These are phyloP conservation scores for Leuciscus waleckii DNA, from an alignment of 2,797 vertebrate species.

Conservation along the genomic window DNA sequence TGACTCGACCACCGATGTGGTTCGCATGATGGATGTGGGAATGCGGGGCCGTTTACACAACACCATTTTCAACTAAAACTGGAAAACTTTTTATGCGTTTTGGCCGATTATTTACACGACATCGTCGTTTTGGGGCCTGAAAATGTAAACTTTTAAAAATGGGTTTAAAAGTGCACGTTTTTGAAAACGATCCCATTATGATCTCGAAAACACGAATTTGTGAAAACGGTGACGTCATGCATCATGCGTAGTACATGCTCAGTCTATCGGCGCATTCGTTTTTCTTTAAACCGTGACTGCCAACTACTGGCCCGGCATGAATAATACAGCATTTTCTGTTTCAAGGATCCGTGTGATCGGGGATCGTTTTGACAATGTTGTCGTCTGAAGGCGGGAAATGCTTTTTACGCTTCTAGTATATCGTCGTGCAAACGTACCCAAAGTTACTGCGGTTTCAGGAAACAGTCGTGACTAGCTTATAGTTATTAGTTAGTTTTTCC, in stretches of 20 bases:
- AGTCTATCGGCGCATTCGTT: too few relatives aligned
- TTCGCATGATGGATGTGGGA: too few relatives aligned
- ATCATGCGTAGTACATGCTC: too few relatives aligned
- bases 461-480: not conserved
- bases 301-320: too few relatives aligned
- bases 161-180: too few relatives aligned
- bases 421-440: not conserved
- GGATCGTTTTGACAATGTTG: not conserved
- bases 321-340: not conserved
- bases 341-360: not conserved
- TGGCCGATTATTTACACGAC: not conserved
- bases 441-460: not conserved
- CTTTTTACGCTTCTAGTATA: not conserved
- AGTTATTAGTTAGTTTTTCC: not conserved
- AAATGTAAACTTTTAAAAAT: not conserved
- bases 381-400: not conserved
- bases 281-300: too few relatives aligned
- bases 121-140: too few relatives aligned
- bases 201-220: too few relatives aligned
- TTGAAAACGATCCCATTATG: too few relatives aligned
- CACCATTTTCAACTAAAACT: not conserved
- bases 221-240: too few relatives aligned
- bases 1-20: too few relatives aligned
- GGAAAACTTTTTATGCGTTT: not conserved
- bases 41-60: not conserved